Conservation (phyloP, 2,113 vertebrate genomes). For the Prietella phreatophila region DNA sequence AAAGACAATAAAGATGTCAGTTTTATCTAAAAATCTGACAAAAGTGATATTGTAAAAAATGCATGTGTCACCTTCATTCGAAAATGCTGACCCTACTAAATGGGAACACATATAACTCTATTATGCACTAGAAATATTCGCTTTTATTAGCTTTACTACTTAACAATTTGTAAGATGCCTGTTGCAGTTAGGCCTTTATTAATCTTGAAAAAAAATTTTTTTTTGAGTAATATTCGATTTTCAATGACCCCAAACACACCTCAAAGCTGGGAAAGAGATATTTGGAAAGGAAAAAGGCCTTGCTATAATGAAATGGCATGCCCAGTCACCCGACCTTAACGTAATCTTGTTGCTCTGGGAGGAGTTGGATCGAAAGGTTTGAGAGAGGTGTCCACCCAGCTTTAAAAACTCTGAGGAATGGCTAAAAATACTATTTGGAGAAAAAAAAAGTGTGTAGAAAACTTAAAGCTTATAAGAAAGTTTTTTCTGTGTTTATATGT, state of each 20-base stretch:
- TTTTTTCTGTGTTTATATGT: not conserved
- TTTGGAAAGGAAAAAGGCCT: not conserved
- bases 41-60: not conserved
- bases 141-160: not conserved
- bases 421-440: not conserved
- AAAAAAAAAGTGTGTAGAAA: not conserved
- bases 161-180: not conserved
- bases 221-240: not conserved
- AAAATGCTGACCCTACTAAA: not conserved
- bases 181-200: not conserved
- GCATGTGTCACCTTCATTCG: not conserved
- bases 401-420: not conserved
- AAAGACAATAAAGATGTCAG: too few relatives aligned
- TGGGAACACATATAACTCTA: not conserved
- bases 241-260: not conserved
- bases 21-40: not conserved
- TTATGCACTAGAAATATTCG: not conserved
- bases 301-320: conserved; percentile 6
- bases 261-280: not conserved
- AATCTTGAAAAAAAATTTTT: not conserved
- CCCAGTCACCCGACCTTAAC: conserved; percentile 5
- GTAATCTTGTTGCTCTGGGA: conserved; percentile 11
- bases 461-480: not conserved
- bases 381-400: not conserved
- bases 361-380: not conserved